Base-by-base conservation (phyloP, 2,888 invertebrate species). In the Mimachlamys varia region DNA sequence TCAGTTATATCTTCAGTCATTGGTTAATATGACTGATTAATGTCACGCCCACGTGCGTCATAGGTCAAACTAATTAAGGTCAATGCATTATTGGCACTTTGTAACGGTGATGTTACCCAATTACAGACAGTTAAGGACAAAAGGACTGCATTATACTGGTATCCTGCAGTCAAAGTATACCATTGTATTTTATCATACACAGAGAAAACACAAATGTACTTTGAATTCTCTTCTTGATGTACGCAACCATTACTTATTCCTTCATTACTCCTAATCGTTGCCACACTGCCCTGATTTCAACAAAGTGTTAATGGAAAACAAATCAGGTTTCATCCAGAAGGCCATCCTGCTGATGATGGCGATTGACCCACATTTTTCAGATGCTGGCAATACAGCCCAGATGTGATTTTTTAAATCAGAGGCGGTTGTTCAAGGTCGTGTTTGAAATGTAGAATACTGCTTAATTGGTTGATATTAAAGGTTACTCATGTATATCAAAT, bases 1-100 rank as follows among this genome's bases (percentile, higher is more conserved):
- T 76, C 76, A 76, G 76, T 76, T 76, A 76, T 27, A 33, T 76
- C 76, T 76, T 76, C 76, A 76, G 33, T 33, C 33, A 27, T 27
- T 76, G 27, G 33, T 27, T 76, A 76, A 76, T 33, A 15, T 1
- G 10, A 76, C 15, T 27, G 76, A 76, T 76, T 76, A 76, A 76
- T 76, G 76, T 76, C 27, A 76, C 27, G 33, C 76, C 76, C 33
- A 76, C 22, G 7, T 76, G 27, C 76, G 76, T 76, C 76, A 76
- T 76, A 76, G 76, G 76, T 76, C 76, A 76, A 76, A 76, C 76
- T 76, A 76, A 76, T 76, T 76, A 76, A 76, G 76, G 76, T 76
- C 76, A 33, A 33, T 27, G 33, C 33, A 76, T 76, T 33, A 76
- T 33, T 3, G 76, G 27, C 76, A 76, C 76, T 76, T 76, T 76